Conservation (phyloP, 92 coral and sea anemone species). For the Zoanthus solanderi region DNA sequence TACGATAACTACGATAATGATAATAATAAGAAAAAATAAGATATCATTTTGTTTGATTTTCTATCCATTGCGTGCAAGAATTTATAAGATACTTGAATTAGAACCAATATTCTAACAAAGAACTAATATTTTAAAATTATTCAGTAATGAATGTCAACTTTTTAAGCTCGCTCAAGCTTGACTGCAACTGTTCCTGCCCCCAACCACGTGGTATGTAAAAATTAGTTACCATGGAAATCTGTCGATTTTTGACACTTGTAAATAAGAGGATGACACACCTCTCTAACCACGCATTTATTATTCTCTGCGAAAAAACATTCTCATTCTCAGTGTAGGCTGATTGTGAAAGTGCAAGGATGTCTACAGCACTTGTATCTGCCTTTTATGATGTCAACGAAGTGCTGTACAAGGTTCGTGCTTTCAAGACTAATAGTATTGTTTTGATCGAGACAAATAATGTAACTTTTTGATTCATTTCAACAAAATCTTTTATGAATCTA, state of each 20-base stretch:
- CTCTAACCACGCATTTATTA: slow-evolving; percentile 79
- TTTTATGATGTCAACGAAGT: slow-evolving; percentile 98
- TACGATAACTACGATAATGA: too few relatives aligned
- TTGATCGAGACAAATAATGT: slow-evolving; percentile 60
- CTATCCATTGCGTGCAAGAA: too few relatives aligned
- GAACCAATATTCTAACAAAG: too few relatives aligned
- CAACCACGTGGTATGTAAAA: slow-evolving; percentile 88
- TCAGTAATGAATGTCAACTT: not conserved
- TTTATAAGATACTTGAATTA: too few relatives aligned
- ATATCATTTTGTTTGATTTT: too few relatives aligned
- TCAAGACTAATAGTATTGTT: slow-evolving; percentile 32
- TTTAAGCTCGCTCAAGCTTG: not conserved
- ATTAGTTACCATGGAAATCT: slow-evolving; percentile 83
- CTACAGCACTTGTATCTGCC: slow-evolving; percentile 98
- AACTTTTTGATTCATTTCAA: slow-evolving; percentile 65
- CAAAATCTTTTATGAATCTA: slow-evolving; percentile 85
- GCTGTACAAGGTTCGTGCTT: slow-evolving; percentile 82
- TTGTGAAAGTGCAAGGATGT: slow-evolving; percentile 82
- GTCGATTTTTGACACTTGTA: slow-evolving; percentile 78
- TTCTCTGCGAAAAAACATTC: slow-evolving; percentile 56
- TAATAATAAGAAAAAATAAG: too few relatives aligned
- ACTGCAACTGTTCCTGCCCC: slow-evolving; percentile 47
- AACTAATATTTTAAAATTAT: too few relatives aligned
- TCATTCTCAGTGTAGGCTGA: slow-evolving; percentile 59
- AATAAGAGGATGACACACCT: slow-evolving; percentile 87